Evolutionary conservation across 1,140 invertebrate genomes (phyloP), one percentile per base, ranked within the genome.

Genomic region (Papilio polyxenes): DNA sequence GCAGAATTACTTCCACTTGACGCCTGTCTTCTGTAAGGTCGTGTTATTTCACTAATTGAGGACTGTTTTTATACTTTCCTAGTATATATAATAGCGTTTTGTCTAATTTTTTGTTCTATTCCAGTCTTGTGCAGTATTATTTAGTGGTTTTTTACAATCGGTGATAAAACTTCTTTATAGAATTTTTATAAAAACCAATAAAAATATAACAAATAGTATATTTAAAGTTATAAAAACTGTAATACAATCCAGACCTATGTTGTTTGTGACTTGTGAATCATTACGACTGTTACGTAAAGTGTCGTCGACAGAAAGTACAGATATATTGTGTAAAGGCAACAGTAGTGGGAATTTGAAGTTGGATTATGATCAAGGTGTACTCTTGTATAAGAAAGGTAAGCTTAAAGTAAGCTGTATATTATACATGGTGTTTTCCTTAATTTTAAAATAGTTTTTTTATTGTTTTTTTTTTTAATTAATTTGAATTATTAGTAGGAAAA

Each of bases 291-390:
- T 93, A 37, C 85, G 82, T 1, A 81, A 83, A n/a, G 0, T 87
- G 13, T 59, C 82, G 40, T 75, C 40, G 37, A 79, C 83, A 10
- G 62, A 77, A 9, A 81, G 85, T 9, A 20, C 81, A 80, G 72
- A 72, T 40, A 37, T 37, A 1, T 82, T 90, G 11, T 91, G 90
- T 81, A 83, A 77, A 4, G 85, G 83, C 20, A 81, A 78, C 31
- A 85, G 75, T 17, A 72, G 53, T 11, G 90, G 90, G 1, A 92
- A 92, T 77, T 82, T 93, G 17, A 91, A 88, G 83, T 53, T 88
- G 77, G 92, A 93, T 83, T 89, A 90, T 82, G 92, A 93, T 80
- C 91, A 92, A 85, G 92, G 92, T 4, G 91, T 92, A 3, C 40
- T 92, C 17, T 83, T 93, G 69, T 93, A 89, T 85, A 91, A 87